Evolutionary conservation across 2,797 vertebrate genomes (phyloP), one percentile per base, ranked within the genome.

Genomic region (Percopsis omiscomaycus): DNA sequence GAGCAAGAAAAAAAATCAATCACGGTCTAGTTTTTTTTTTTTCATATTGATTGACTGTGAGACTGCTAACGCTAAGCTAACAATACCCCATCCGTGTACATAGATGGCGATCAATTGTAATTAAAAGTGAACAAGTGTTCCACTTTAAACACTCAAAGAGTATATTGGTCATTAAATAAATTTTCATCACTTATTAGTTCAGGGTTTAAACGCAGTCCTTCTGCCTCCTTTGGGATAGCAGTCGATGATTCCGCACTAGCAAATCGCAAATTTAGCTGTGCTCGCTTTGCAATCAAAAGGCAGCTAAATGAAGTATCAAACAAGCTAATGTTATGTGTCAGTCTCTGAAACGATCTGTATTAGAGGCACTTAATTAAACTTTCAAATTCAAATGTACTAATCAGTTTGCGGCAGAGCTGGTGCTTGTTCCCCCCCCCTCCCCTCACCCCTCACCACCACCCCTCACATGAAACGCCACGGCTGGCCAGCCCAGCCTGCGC

Each of bases 31-130:
- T 69, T 79, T 72, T 72, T 73, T 53, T 32, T 32, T 32, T 55
- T 32, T 28, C 27, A 28, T 75, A 90, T 82, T 86, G 86, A 91
- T 74, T 77, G 74, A 84, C 74, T 64, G 71, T 9, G 81, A 85
- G 73, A 86, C 86, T 60, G 66, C 70, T 64, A 85, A 88, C 81
- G 82, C 78, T 69, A 71, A 84, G 86, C 69, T 63, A 88, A 90
- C 86, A 91, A 89, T 84, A 80, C 73, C 64, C 69, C 68, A 74
- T 70, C 71, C 83, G 58, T 87, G 88, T 93, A 90, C 92, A 89
- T 81, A 91, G 93, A 95, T 94, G 91, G 86, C 92, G 95, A 95
- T 95, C 95, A 94, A 95, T 94, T 92, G 91, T 95, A 95, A 96
- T 96, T 95, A 95, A 95, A 95, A 94, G 83, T 83, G 93, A 92